phyloP scores from a whole-genome alignment of 2,113 vertebrate species.

The Heloderma charlesbogerti region DNA sequence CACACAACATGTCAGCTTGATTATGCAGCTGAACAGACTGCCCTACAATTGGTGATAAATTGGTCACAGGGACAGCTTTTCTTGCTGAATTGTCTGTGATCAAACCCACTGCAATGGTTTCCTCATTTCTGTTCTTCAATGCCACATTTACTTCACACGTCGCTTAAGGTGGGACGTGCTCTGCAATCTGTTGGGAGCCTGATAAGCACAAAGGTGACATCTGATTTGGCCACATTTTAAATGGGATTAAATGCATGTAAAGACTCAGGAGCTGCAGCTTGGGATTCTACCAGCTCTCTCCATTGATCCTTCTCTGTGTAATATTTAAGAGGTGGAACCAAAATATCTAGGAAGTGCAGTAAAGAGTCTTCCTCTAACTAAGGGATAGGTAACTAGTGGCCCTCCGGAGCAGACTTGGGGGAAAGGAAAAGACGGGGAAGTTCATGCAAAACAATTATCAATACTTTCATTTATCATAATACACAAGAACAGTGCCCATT shows the following conservation, averaged over 20 bases:
- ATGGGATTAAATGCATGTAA: conserved; percentile 61
- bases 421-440: no score
- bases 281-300: conserved; percentile 51
- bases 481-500: background rate
- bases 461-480: background rate
- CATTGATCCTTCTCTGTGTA: conserved; percentile 1
- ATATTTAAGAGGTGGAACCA: background rate
- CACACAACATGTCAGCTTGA: background rate
- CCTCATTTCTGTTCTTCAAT: background rate
- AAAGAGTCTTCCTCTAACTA: background rate
- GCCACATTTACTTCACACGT: conserved; percentile 23
- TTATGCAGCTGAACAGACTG: background rate
- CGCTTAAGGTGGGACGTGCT: background rate
- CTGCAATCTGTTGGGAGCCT: background rate
- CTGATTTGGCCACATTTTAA: conserved; percentile 55
- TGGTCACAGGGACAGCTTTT: background rate
- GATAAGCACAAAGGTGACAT: conserved; percentile 62
- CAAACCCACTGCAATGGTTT: background rate
- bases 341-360: rapidly evolving
- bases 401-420: background rate
- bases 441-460: no score
- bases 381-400: rapidly evolving
- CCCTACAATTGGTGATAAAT: background rate
- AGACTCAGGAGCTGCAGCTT: conserved; percentile 56
- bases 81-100: rapidly evolving